Base-by-base conservation (phyloP, 1,140 invertebrate genomes). In the Physella acuta region DNA sequence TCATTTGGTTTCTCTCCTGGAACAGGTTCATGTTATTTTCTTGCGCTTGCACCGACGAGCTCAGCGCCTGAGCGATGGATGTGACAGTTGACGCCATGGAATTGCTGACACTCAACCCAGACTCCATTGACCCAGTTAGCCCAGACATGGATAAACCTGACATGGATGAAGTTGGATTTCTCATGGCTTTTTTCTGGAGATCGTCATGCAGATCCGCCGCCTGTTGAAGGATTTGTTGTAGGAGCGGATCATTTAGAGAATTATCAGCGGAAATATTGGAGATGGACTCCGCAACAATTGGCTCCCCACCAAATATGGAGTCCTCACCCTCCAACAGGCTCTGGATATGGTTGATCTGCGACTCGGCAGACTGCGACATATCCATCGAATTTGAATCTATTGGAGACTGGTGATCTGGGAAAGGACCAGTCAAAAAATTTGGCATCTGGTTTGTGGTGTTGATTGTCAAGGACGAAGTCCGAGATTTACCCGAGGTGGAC, bases 171-270 rank as follows among this genome's bases (percentile, higher is more conserved):
- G 30, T 14, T 34, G 33, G 33, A 61, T 20, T 39, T 1, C 28
- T 26, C 59, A 39, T 28, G 49, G 3, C 60, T 34, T 56, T 67
- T 31, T 56, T 37, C 51, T 67, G 73, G 0, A 78, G 44, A 53
- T 82, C 82, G 8, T 80, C 74, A 62, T 82, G 76, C 58, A 84
- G 67, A 39, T 81, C 79, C 34, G 77, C 77, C 26, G 81, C 81
- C 70, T 79, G 77, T 70, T 84, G 78, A 26, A 84, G 65, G 39
- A 84, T 82, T 58, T 81, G 74, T 39, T 76, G 76, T 8, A 84
- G 70, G 16, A 82, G 59, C 2, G 76, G 74, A 49, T 83, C 80
- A n/a, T 67, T 67, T 37, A 55, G 30, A 5, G 71, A 63, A 63
- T 53, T 73, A 34, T 79, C 78, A 1, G 67, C 55, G 30, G 34